Base-by-base conservation (phyloP, 92 coral and sea anemone species). In the Epizoanthus stellaris region DNA sequence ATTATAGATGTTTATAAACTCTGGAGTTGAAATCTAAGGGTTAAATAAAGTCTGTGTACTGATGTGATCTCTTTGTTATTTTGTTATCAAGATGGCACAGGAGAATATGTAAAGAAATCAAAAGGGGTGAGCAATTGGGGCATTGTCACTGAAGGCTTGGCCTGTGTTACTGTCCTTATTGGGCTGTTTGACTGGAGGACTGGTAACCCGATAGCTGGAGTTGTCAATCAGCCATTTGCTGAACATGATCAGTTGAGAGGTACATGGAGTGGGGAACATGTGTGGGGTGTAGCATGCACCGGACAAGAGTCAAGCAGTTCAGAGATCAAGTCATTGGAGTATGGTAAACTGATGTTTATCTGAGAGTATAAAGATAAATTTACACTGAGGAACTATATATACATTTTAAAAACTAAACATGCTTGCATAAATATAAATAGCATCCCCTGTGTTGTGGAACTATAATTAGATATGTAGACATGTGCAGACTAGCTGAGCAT, bases 121-220 rank as follows among this genome's bases (percentile, higher is more conserved):
- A 64, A 47, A 12, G 92, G 91, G 30, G 40, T 38, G 30, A 76
- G 64, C 61, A 73, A 79, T 16, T 54, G 58, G 38, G 93, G 92
- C 1, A 21, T 90, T 16, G 70, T 90, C 0, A 67, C 85, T 69
- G 77, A 80, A 60, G 95, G 95, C 47, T 77, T 90, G 21, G 91
- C 95, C 9, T 93, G 95, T 90, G 93, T 80, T 11, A 85, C 90
- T 70, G 88, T 93, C 57, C 88, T 93, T 23, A 90, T 93, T 90
- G 95, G 95, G 56, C 76, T 93, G 30, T 93, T 90, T 85, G 85
- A 93, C 52, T 67, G 81, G 16, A 75, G 59, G 43, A 90, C 86
- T 54, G 95, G 95, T 47, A 16, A 63, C 17, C 94, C 95, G 20
- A 68, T 93, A 59, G 94, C 86, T 75, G 95, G 95, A 16, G 93